Evolutionary conservation across 2,888 invertebrate species (phyloP).

Genomic region (Folsomia candida): DNA sequence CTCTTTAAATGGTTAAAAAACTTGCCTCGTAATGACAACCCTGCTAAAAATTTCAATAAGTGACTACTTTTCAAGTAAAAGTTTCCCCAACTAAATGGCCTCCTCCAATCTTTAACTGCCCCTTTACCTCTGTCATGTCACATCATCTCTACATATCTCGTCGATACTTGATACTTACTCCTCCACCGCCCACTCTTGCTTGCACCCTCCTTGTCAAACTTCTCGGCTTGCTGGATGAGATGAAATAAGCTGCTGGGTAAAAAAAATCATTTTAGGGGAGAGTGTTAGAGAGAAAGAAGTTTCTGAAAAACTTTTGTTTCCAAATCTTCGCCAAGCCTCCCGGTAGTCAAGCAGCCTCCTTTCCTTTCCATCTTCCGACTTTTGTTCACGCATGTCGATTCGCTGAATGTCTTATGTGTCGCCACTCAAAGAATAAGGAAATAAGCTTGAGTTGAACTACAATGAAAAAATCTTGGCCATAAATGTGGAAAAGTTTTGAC

Average conservation of each 20-base stretch:
- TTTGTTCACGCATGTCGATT: conserved; percentile 6
- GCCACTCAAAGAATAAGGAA: not conserved
- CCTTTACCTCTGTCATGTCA: not conserved
- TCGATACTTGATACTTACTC: not conserved
- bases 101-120: not conserved
- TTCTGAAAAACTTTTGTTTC: conserved; percentile 20
- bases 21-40: not conserved
- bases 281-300: not conserved
- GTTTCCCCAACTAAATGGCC: not conserved
- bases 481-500: conserved; percentile 1
- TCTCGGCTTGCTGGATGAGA: not conserved
- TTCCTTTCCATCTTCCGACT: not conserved
- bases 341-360: not conserved
- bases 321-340: conserved; percentile 4
- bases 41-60: not conserved
- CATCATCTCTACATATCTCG: not conserved
- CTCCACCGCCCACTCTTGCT: not conserved
- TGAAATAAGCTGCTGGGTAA: not conserved
- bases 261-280: not conserved
- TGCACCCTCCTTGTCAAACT: not conserved
- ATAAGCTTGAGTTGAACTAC: not conserved
- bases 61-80: not conserved
- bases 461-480: not conserved
- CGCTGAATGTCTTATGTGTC: not conserved
- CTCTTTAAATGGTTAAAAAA: too few relatives aligned